Percentiles rank a stretch among this genome's conserved stretches.
Conservation (phyloP, 2,113 vertebrate genomes). For the Garra rufa region DNA sequence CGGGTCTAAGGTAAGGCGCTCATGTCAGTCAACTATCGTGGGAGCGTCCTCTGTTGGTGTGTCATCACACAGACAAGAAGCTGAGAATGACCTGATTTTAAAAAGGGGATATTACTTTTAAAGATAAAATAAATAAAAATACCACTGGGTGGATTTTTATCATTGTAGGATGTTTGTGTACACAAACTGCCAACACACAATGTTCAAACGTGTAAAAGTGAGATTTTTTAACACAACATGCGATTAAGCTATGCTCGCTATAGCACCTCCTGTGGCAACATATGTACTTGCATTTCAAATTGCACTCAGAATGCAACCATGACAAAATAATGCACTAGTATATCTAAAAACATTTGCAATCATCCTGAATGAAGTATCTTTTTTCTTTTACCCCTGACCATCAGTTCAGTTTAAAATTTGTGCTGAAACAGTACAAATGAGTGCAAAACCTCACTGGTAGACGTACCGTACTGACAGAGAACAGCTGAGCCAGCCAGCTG, state of each 20-base stretch:
- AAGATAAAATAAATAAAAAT: too few species aligned
- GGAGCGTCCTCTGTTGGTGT: too few species aligned
- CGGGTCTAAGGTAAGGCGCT: too few species aligned
- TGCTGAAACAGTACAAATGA: not conserved
- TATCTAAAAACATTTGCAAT: not conserved
- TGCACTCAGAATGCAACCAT: not conserved
- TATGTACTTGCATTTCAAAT: too few species aligned
- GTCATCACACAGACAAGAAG: too few species aligned
- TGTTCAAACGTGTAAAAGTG: too few species aligned
- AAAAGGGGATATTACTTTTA: too few species aligned
- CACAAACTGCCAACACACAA: too few species aligned
- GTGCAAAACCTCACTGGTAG: not conserved
- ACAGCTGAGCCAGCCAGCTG: constrained; percentile 1
- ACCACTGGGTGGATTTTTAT: too few species aligned
- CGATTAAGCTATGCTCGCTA: not conserved
- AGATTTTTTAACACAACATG: not conserved
- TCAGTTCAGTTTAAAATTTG: not conserved
- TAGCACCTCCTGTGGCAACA: not conserved
- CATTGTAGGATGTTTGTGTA: too few species aligned
- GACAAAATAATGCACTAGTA: not conserved
- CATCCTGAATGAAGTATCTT: not conserved
- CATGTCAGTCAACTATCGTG: too few species aligned
- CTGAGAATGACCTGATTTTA: too few species aligned
- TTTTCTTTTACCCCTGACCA: not conserved
- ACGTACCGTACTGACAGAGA: not conserved